Evolutionary conservation across 2,888 invertebrate genomes (phyloP).

Genomic region (Ennomos quercinarius): DNA sequence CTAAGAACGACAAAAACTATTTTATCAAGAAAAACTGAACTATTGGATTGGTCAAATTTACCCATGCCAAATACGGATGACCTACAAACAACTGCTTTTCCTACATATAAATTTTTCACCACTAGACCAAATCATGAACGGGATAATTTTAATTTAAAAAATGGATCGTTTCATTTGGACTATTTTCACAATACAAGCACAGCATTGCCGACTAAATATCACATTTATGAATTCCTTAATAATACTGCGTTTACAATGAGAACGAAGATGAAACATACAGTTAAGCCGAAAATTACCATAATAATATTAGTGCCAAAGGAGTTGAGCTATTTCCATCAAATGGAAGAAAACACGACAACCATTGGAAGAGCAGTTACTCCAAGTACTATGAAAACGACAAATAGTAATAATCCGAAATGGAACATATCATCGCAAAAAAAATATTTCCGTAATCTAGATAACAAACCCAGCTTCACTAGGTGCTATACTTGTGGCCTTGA

Average conservation of each 20-base stretch:
- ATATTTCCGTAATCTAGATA: too few relatives aligned
- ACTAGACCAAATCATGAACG: neutral
- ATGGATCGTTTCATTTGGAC: too few relatives aligned
- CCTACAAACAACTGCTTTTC: neutral
- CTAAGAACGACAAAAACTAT: neutral
- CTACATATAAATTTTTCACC: neutral
- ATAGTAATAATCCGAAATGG: neutral
- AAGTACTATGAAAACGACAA: neutral
- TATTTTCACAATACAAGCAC: too few relatives aligned
- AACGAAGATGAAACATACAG: neutral
- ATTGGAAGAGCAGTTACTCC: neutral
- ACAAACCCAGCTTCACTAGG: neutral
- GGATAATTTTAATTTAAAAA: too few relatives aligned
- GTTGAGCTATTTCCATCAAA: conserved; percentile 4
- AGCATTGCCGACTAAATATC: neutral
- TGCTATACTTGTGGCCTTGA: conserved; percentile 55
- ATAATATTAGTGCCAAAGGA: conserved; percentile 22
- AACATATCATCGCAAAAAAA: too few relatives aligned
- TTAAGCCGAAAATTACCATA: conserved; percentile 13
- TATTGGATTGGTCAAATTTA: neutral
- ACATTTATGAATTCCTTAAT: neutral
- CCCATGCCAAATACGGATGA: neutral
- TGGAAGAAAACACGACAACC: neutral
- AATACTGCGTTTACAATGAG: neutral
- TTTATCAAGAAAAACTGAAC: too few relatives aligned